Base-by-base conservation (phyloP, 2,888 invertebrate genomes). In the Scaptomyza cyrtandrae region DNA sequence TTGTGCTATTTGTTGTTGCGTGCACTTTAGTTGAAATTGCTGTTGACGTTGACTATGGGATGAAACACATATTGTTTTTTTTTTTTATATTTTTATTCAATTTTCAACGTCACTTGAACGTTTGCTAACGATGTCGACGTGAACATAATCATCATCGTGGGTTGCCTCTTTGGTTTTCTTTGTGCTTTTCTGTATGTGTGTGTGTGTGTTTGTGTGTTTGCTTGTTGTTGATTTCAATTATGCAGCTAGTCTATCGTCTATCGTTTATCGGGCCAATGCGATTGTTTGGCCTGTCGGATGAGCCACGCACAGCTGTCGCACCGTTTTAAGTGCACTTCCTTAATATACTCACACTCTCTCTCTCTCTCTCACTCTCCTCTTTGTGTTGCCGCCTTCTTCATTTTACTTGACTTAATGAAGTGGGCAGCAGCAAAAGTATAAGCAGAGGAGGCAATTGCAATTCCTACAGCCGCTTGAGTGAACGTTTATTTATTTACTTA, bases 21-120 rank as follows among this genome's bases (percentile, higher is more conserved):
- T 86, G 86, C 88, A 88, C 87, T 88, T 83, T 83, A 75, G 87
- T 54, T 74, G 71, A 88, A 88, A 88, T 88, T 72, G 81, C 75
- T 80, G 78, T 83, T 83, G 88, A 83, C 86, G 80, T 78, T 82
- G 80, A 66, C 74, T 71, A 62, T 80, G 65, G 59, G 10, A 50
- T 50, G 50, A 37, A 80, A 77, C 67, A 80, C 53, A 65, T 61
- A 24, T 59, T 19, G 19, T 19, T 1, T 58, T 71, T 71, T 31
- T 48, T 31, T 71, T 72, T 24, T 24, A 2, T 24, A 85, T 83
- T 83, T 80, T 76, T 81, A 82, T 82, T 75, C 82, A 78, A 85
- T 82, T 87, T 87, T 57, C 39, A 82, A 88, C 88, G 67, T 80
- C 71, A 86, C 63, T 79, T 60, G 62, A 75, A 68, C 78, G 87